Evolutionary conservation across 2,797 vertebrate species (phyloP).

Genomic region (Argya squamiceps): DNA sequence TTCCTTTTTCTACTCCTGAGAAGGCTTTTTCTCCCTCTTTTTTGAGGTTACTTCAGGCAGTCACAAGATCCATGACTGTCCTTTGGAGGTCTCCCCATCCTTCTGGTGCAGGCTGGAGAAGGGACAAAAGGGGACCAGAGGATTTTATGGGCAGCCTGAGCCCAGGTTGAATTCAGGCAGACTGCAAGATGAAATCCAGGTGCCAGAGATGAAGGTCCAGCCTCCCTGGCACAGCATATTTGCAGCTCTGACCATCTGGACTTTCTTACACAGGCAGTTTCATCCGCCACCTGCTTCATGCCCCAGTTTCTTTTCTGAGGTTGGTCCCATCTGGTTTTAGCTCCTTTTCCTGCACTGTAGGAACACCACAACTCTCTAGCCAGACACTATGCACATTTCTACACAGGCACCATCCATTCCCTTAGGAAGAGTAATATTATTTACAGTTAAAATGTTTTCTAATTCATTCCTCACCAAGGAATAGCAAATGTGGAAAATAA

Average conservation of each 20-base stretch:
- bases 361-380: background rate
- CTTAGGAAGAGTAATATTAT: background rate
- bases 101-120: background rate
- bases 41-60: background rate
- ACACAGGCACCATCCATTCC: background rate
- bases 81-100: background rate
- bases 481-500: background rate
- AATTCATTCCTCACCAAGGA: background rate
- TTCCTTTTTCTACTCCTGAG: background rate
- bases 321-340: background rate
- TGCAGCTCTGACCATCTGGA: background rate
- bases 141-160: background rate
- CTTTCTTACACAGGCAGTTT: background rate
- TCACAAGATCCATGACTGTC: background rate
- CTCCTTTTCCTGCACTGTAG: background rate
- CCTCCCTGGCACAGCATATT: background rate
- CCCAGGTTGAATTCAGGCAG: background rate
- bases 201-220: background rate
- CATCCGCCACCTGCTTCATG: background rate
- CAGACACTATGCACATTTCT: background rate
- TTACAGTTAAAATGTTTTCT: background rate
- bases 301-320: background rate
- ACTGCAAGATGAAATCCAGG: background rate
- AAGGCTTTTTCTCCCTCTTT: background rate
- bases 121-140: background rate